These are phyloP conservation scores for Chaetodon trifascialis DNA, from an alignment of 2,113 vertebrate genomes.

Conservation along the genomic window DNA sequence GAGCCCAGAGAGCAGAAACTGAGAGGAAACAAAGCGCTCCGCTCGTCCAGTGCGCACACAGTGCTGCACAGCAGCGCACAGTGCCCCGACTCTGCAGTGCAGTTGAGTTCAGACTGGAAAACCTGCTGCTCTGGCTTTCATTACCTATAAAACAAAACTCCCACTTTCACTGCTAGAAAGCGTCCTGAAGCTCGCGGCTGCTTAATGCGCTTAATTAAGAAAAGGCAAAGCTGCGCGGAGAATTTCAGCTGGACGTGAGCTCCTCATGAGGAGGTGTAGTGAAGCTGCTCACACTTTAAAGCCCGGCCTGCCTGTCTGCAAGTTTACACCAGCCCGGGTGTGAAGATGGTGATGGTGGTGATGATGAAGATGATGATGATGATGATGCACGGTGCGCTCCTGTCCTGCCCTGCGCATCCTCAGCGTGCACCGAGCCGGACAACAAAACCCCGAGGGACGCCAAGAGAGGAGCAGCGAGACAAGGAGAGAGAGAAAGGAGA, in stretches of 20 bases:
- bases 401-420: slow-evolving; percentile 52
- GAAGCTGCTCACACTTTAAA: neutral
- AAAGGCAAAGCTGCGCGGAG: neutral
- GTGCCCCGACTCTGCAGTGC: slow-evolving; percentile 41
- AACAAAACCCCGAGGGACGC: slow-evolving; percentile 8
- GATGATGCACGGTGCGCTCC: slow-evolving; percentile 36
- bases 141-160: neutral
- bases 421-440: slow-evolving; percentile 36
- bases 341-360: neutral
- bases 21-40: slow-evolving; percentile 46
- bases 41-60: slow-evolving; percentile 24
- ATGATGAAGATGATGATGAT: neutral
- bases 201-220: slow-evolving; percentile 20
- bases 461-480: neutral
- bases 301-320: neutral
- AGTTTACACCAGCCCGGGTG: neutral
- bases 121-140: neutral
- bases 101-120: neutral
- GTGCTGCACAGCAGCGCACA: slow-evolving; percentile 9
- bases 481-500: neutral
- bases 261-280: neutral
- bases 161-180: slow-evolving; percentile 6
- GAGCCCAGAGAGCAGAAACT: slow-evolving; percentile 12
- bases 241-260: neutral
- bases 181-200: neutral